Evolutionary conservation across 2,113 vertebrate genomes (phyloP).

Genomic region (Etia nguti): DNA sequence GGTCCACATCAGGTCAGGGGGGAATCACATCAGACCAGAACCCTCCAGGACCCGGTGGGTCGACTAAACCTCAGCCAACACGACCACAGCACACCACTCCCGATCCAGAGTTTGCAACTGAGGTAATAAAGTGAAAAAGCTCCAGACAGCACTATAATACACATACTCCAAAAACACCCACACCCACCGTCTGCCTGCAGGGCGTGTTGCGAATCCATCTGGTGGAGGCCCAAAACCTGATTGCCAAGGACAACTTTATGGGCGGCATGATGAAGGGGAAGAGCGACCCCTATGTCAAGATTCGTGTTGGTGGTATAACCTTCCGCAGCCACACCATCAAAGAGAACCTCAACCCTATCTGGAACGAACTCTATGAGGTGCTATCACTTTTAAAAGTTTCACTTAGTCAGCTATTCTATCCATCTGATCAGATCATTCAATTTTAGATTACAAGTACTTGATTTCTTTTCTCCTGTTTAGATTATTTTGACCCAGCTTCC

Average conservation of each 20-base stretch:
- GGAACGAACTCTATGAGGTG: conserved; percentile 91
- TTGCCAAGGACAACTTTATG: conserved; percentile 90
- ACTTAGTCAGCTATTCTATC: not conserved
- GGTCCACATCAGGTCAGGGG: conserved; percentile 26
- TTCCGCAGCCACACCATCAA: conserved; percentile 85
- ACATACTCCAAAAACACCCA: not conserved
- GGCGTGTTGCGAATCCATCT: conserved; percentile 85
- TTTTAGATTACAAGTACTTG: not conserved
- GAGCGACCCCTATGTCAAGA: conserved; percentile 88
- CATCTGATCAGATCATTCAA: not conserved
- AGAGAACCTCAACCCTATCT: conserved; percentile 86
- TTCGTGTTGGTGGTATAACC: conserved; percentile 76
- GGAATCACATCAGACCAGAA: conserved; percentile 45
- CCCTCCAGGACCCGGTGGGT: conserved; percentile 59
- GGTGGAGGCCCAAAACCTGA: conserved; percentile 82
- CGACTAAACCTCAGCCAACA: conserved; percentile 43
- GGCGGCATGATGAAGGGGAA: conserved; percentile 87
- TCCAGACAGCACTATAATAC: not conserved
- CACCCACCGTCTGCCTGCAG: conserved; percentile 45
- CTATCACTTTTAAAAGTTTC: rapidly evolving
- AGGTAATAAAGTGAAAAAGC: conserved; percentile 63
- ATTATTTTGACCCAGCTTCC: conserved; percentile 81
- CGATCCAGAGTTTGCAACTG: conserved; percentile 76
- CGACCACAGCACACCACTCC: conserved; percentile 76
- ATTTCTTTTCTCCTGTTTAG: conserved; percentile 47